Percentiles rank a stretch among this genome's conserved stretches.
Evolutionary conservation across 2,113 vertebrate species (phyloP).

Genomic region (Panthera tigris): DNA sequence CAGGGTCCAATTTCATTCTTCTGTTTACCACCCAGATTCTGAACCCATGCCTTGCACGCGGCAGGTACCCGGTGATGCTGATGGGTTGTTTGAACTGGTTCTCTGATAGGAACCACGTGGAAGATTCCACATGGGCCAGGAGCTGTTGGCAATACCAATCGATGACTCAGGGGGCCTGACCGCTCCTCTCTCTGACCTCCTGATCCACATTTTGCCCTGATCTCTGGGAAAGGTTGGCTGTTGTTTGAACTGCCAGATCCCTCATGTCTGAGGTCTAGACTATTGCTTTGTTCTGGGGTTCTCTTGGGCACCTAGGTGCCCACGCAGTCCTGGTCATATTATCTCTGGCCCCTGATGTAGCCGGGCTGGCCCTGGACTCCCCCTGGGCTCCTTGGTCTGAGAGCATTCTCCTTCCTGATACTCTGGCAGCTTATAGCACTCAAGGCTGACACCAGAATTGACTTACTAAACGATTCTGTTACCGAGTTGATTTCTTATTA

Average conservation of each 20-base stretch:
- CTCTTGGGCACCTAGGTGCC: background rate
- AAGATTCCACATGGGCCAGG: background rate
- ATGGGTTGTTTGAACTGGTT: background rate
- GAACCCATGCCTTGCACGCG: background rate
- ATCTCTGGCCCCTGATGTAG: background rate
- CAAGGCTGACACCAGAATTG: background rate
- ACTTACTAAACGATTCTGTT: background rate
- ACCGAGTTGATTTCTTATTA: background rate
- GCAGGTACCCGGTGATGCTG: background rate
- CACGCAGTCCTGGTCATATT: background rate
- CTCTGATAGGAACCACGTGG: background rate
- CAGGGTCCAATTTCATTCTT: background rate
- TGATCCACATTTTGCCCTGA: background rate
- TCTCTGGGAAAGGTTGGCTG: background rate
- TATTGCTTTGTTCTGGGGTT: background rate
- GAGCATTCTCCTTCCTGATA: background rate
- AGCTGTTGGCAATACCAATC: background rate
- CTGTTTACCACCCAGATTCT: background rate
- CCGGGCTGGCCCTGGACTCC: background rate
- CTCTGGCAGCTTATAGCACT: background rate
- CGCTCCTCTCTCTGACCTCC: background rate
- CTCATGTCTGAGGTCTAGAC: no score
- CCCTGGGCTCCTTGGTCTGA: background rate
- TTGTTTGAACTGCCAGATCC: background rate
- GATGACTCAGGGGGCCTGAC: no score